Percentiles rank a stretch among this genome's conserved stretches.
These are phyloP conservation scores for Trematocara macrostoma DNA, from an alignment of 2,113 vertebrate species.

Conservation along the genomic window DNA sequence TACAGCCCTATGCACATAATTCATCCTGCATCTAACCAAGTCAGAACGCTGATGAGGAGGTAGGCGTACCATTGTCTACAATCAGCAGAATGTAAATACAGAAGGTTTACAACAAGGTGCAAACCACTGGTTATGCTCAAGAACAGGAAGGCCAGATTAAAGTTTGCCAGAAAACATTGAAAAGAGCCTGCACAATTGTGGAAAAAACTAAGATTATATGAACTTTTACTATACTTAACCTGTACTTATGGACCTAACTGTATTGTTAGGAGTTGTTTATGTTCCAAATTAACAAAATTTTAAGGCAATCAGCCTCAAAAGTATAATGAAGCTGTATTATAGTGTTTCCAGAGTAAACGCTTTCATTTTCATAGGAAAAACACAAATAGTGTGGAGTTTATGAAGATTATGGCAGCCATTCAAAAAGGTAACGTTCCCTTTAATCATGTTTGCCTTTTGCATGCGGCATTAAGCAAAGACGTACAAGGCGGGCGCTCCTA, in stretches of 20 bases:
- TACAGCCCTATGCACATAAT: neutral
- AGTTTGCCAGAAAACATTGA: neutral
- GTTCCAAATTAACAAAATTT: neutral
- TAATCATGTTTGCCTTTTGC: neutral
- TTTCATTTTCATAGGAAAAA: constrained; percentile 61
- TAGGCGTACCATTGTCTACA: neutral
- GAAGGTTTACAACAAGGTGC: neutral
- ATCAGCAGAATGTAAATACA: neutral
- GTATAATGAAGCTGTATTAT: neutral
- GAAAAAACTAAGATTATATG: neutral
- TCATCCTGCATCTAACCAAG: neutral
- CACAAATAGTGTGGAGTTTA: constrained; percentile 71
- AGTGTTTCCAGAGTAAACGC: neutral
- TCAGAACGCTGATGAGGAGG: neutral
- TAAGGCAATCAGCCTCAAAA: neutral
- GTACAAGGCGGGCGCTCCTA: accelerated
- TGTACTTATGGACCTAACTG: neutral
- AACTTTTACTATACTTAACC: neutral
- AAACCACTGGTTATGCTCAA: neutral
- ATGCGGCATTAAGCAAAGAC: neutral
- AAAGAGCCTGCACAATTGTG: neutral
- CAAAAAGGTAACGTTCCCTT: constrained; percentile 67
- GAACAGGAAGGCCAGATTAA: neutral
- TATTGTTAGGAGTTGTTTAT: neutral
- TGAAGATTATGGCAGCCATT: constrained; percentile 77